Evolutionary conservation across 2,888 invertebrate genomes (phyloP).

Genomic region (Cephus pulcher): DNA sequence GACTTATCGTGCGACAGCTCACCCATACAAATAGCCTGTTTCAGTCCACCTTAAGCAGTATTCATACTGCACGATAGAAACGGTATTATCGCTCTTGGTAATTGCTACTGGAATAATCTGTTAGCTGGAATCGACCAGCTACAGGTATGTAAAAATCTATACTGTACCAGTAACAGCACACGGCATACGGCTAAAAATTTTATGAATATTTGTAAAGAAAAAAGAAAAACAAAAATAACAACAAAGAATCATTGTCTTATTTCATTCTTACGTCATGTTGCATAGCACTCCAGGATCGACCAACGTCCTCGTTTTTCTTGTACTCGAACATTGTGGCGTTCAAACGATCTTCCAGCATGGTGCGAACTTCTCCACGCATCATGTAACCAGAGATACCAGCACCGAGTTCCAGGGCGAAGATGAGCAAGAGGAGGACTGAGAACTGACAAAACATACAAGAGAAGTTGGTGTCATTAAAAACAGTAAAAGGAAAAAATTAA

Average conservation of each 20-base stretch:
- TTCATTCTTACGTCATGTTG: conserved; percentile 82
- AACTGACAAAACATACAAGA: conserved; percentile 70
- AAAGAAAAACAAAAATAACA: background rate
- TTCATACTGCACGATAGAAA: background rate
- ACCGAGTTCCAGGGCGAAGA: conserved; percentile 86
- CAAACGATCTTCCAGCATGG: conserved; percentile 77
- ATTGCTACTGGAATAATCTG: background rate
- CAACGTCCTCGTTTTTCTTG: conserved; percentile 72
- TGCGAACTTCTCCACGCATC: conserved; percentile 77
- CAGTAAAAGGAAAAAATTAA: background rate
- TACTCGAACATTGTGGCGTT: conserved; percentile 80
- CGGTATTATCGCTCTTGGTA: background rate
- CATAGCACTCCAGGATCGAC: conserved; percentile 84
- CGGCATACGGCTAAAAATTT: background rate
- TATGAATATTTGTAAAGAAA: too few species aligned
- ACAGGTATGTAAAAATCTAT: background rate
- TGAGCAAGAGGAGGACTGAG: conserved; percentile 79
- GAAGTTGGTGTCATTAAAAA: conserved; percentile 5
- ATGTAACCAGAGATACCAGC: conserved; percentile 87
- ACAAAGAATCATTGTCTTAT: background rate
- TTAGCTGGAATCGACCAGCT: background rate
- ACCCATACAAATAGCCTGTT: too few species aligned
- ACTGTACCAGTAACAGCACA: background rate
- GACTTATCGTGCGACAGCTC: too few species aligned
- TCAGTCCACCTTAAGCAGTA: background rate